A percentile compares a stretch with the other conserved stretches of the same genome.
Conservation (phyloP, 1,140 invertebrate genomes). For the Spodoptera frugiperda region DNA sequence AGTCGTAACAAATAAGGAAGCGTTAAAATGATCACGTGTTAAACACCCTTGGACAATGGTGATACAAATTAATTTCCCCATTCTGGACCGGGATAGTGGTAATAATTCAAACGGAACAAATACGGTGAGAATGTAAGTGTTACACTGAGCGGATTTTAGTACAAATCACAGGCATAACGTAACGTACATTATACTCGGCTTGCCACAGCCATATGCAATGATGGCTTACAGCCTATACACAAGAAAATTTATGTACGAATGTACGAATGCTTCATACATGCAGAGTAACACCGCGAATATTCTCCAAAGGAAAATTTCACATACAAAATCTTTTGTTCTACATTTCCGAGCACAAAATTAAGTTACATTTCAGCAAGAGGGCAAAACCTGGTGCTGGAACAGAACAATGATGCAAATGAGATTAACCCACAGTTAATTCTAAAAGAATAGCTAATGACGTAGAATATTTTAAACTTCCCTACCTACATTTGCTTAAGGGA, state of each 20-base stretch:
- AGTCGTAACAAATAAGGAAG: too few species aligned
- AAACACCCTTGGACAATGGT: slow-evolving; percentile 1
- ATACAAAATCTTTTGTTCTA: slow-evolving; percentile 39
- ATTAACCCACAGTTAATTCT: slow-evolving; percentile 3
- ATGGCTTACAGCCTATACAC: slow-evolving; percentile 17
- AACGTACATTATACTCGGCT: slow-evolving; percentile 5
- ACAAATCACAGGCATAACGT: slow-evolving; percentile 29
- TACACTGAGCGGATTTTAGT: slow-evolving; percentile 27
- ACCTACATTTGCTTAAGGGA: background rate
- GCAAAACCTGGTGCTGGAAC: slow-evolving; percentile 18
- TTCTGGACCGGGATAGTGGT: slow-evolving; percentile 4
- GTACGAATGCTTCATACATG: slow-evolving; percentile 13
- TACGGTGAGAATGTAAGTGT: slow-evolving; percentile 20
- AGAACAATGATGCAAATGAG: slow-evolving; percentile 37
- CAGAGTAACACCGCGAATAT: background rate
- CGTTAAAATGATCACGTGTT: background rate
- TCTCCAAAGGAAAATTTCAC: slow-evolving; percentile 18
- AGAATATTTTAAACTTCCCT: slow-evolving; percentile 13
- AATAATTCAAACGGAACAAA: slow-evolving; percentile 28
- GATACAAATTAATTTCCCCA: slow-evolving; percentile 5
- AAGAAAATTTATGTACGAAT: slow-evolving; percentile 34
- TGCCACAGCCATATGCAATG: slow-evolving; percentile 19
- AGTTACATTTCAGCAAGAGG: slow-evolving; percentile 22
- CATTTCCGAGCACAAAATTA: slow-evolving; percentile 34
- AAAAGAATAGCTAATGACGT: slow-evolving; percentile 12